Evolutionary conservation across 2,113 vertebrate genomes (phyloP).

Genomic region (Sphyrna mokarran): DNA sequence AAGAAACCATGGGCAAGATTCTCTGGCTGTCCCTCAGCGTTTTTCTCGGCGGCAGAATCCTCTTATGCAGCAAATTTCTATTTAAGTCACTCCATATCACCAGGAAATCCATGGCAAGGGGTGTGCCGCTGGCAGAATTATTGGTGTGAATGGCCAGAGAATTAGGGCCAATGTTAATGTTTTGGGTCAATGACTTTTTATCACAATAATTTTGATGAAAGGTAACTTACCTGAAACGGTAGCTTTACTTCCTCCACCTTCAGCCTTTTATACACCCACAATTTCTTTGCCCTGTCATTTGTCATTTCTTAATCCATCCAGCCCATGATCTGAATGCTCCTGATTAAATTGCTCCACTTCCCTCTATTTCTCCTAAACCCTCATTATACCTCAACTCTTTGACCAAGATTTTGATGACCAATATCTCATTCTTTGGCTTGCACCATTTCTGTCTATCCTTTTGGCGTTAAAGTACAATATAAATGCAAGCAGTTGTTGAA

Average conservation of each 20-base stretch:
- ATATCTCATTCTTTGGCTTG: neutral
- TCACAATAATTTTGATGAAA: too few species aligned
- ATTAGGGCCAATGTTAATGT: too few species aligned
- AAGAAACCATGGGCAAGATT: too few species aligned
- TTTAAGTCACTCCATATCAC: too few species aligned
- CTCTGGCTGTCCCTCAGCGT: too few species aligned
- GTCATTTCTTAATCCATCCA: neutral
- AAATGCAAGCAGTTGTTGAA: neutral
- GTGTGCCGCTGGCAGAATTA: too few species aligned
- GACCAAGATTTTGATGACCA: neutral
- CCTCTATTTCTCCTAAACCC: neutral
- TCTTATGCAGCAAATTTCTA: too few species aligned
- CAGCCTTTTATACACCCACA: neutral
- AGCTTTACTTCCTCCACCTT: neutral
- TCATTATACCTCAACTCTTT: neutral
- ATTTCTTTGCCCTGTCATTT: neutral
- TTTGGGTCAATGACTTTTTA: too few species aligned
- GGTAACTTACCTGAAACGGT: too few species aligned
- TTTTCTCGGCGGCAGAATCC: too few species aligned
- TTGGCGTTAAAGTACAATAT: neutral
- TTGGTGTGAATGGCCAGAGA: too few species aligned
- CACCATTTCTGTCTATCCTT: neutral
- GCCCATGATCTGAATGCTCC: neutral
- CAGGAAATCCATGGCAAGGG: too few species aligned
- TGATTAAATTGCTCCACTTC: neutral